A percentile compares a stretch with the other conserved stretches of the same genome.
Evolutionary conservation across 1,140 invertebrate genomes (phyloP).

Genomic region (Augochlora pura): DNA sequence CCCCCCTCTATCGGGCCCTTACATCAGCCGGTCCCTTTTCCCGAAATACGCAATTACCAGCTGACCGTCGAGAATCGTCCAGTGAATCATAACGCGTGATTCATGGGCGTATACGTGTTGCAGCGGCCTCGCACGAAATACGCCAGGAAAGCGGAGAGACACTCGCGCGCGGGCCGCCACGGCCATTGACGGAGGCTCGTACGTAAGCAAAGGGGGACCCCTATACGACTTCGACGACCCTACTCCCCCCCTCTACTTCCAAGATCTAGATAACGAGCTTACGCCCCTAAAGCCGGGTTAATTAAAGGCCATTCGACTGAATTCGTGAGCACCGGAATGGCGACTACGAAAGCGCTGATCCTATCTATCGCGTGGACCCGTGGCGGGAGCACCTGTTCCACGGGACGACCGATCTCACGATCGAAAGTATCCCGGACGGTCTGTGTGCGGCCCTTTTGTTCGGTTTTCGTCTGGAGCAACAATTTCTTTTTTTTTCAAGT

Average conservation of each 20-base stretch:
- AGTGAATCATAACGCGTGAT: conserved; percentile 48
- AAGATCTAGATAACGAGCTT: conserved; percentile 72
- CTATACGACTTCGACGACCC: conserved; percentile 31
- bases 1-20: too few relatives aligned
- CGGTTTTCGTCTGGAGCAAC: neutral
- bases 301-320: conserved; percentile 69
- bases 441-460: neutral
- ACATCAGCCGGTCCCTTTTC: neutral
- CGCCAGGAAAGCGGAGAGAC: conserved; percentile 28
- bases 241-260: neutral
- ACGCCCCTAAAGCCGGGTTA: conserved; percentile 68
- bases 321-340: conserved; percentile 59
- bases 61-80: conserved; percentile 1
- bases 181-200: conserved; percentile 31
- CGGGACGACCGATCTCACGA: neutral
- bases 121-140: conserved; percentile 39
- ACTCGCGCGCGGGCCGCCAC: conserved; percentile 21
- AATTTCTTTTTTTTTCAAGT: neutral
- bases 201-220: conserved; percentile 53
- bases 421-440: neutral
- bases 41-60: conserved; percentile 21
- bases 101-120: conserved; percentile 42
- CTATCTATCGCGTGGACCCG: conserved; percentile 37
- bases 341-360: conserved; percentile 42
- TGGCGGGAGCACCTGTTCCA: conserved; percentile 15